phyloP scores from a whole-genome alignment of 2,113 vertebrate genomes.

The Sitta europaea region DNA sequence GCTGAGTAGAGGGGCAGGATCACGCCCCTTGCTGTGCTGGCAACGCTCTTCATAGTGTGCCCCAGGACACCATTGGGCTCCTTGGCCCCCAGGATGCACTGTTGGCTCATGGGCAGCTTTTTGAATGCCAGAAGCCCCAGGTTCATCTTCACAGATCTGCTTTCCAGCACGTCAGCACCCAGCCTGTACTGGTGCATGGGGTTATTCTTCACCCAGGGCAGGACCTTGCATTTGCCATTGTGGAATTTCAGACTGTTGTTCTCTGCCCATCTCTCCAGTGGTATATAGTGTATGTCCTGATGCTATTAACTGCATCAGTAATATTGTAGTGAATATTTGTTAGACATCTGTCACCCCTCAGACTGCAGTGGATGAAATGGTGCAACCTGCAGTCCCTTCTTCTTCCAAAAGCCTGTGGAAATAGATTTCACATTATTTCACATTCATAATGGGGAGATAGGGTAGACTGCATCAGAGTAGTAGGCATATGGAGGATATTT shows the following conservation, averaged over 20 bases:
- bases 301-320: not conserved
- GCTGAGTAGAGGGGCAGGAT: not conserved
- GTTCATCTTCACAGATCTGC: not conserved
- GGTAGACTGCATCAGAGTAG: not conserved
- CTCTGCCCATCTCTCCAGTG: not conserved
- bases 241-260: not conserved
- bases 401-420: not conserved
- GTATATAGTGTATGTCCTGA: not conserved
- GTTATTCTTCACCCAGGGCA: not conserved
- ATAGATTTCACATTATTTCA: not conserved
- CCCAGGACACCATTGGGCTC: not conserved
- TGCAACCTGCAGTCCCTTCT: not conserved
- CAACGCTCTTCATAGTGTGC: rapidly evolving
- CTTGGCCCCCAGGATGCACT: not conserved
- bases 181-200: not conserved
- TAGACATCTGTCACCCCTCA: not conserved
- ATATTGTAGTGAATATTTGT: not conserved
- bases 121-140: not conserved
- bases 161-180: not conserved
- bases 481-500: not conserved
- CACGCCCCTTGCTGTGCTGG: not conserved
- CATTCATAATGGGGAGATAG: rapidly evolving
- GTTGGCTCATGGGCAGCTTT: not conserved
- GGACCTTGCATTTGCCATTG: not conserved
- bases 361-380: not conserved